These are phyloP conservation scores for Catharus minimus DNA, from an alignment of 2,113 vertebrate species.

Conservation along the genomic window DNA sequence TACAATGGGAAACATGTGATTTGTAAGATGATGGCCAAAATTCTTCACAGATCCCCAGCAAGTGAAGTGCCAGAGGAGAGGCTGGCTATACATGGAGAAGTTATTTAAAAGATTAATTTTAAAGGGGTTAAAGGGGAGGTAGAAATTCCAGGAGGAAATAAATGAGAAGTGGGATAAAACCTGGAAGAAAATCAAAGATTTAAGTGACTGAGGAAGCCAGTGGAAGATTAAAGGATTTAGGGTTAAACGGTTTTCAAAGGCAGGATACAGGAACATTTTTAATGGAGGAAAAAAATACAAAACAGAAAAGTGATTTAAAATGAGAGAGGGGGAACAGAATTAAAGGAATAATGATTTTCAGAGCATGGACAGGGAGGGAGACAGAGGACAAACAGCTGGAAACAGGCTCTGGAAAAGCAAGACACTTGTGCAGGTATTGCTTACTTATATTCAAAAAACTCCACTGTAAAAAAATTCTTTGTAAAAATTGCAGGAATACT, in stretches of 20 bases:
- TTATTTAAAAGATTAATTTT: background rate
- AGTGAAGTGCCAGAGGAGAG: background rate
- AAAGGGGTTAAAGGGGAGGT: background rate
- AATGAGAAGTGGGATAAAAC: background rate
- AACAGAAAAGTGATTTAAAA: background rate
- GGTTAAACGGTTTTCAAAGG: background rate
- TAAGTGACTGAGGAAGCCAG: background rate
- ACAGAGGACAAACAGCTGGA: too few species aligned
- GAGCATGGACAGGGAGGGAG: background rate
- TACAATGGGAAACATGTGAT: fast-evolving
- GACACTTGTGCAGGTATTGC: background rate
- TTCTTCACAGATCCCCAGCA: too few species aligned
- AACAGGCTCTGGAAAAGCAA: background rate
- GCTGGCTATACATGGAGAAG: background rate
- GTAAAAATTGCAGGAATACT: background rate
- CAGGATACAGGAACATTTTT: fast-evolving
- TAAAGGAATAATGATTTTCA: background rate
- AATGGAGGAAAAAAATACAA: background rate
- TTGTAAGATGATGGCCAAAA: background rate
- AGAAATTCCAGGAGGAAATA: background rate
- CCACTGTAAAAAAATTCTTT: background rate
- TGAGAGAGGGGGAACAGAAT: background rate
- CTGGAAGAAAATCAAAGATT: background rate
- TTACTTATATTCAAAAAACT: background rate
- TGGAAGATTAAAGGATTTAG: background rate